Evolutionary conservation across 2,797 vertebrate species (phyloP).

Genomic region (Bryconaethiops microstoma): DNA sequence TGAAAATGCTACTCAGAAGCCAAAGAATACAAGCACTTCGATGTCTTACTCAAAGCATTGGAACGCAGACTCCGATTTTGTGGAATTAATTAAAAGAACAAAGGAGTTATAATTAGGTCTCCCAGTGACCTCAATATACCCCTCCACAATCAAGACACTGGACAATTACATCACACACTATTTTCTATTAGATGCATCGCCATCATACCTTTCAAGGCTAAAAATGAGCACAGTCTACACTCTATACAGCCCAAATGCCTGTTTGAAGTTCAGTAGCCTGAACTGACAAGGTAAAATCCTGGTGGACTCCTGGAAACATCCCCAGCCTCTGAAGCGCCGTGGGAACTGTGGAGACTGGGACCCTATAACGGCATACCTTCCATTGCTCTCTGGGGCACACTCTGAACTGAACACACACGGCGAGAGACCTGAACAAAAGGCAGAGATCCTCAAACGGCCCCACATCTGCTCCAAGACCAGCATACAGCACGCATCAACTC

Average conservation of each 20-base stretch:
- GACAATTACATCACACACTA: conserved; percentile 60
- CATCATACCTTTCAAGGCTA: neutral
- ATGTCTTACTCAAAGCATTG: conserved; percentile 52
- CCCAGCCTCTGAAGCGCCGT: neutral
- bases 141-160: conserved; percentile 58
- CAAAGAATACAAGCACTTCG: conserved; percentile 70
- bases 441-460: conserved; percentile 39
- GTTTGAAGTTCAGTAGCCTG: neutral
- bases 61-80: conserved; percentile 65
- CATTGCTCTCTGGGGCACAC: conserved; percentile 25
- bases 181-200: neutral
- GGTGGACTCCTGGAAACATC: neutral
- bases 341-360: neutral
- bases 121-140: conserved; percentile 51
- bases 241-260: neutral
- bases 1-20: conserved; percentile 54
- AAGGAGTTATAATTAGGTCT: conserved; percentile 58
- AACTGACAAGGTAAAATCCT: neutral
- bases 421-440: conserved; percentile 41
- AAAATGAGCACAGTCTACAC: neutral
- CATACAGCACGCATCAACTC: conserved; percentile 35
- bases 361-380: conserved; percentile 25
- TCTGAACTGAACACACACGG: conserved; percentile 43
- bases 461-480: conserved; percentile 48
- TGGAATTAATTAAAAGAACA: conserved; percentile 66